Evolutionary conservation across 2,888 invertebrate genomes (phyloP), one percentile per base, ranked within the genome.

Genomic region (Dione vanillae): DNA sequence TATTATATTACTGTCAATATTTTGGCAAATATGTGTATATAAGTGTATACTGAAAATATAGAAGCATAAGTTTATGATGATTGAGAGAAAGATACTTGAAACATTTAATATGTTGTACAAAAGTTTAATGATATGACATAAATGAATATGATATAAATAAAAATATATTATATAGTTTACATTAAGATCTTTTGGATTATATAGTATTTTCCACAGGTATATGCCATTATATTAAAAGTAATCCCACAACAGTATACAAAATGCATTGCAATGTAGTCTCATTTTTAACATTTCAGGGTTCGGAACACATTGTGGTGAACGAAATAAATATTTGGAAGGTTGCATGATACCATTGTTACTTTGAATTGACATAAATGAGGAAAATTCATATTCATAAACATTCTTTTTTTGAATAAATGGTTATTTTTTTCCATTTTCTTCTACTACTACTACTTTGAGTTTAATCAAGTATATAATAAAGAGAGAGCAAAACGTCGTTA

Each of bases 281-380:
- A 11, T 8, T 45, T 61, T 27, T 47, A 37, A 19, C 20, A 51
- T 61, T 56, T 67, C 7, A 62, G 41, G 72, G 71, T 78, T 79
- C 82, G 82, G 86, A 91, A 90, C 88, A 88, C 87, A 83, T 85
- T 77, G 74, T 80, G 85, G 85, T 84, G 81, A 82, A 78, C 77
- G 40, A 78, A 77, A 81, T 74, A 76, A 69, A 69, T 67, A 67
- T 67, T 85, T 56, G 65, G 66, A 62, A 51, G 10, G 12, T 49
- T 37, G 11, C 19, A 64, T 40, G 49, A 64, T 49, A 51, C 6
- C 16, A 8, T 51, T 14, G 27, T 20, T 40, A 10, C 47, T 8
- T 51, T 49, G 14, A 64, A 64, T 64, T 64, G 64, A 64, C 64
- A 40, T 37, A 12, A 20, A 11, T 8, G 14, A 40, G 40, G 37